Conservation (phyloP, 2,113 vertebrate genomes). For the Elanus axillaris region DNA sequence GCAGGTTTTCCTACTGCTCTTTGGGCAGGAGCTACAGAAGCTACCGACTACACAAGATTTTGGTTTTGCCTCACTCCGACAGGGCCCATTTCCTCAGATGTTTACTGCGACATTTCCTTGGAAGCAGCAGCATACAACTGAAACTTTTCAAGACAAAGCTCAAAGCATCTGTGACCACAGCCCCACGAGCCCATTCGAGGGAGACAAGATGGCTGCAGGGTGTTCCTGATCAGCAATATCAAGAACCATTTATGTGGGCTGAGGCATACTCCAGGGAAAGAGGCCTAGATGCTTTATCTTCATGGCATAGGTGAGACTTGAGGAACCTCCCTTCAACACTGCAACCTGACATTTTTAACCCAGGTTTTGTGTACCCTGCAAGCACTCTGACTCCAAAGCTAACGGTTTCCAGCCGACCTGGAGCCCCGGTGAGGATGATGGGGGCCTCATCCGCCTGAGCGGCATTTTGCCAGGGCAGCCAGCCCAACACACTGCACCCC, state of each 20-base stretch:
- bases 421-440: fast-evolving
- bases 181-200: fast-evolving
- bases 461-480: neutral
- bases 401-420: fast-evolving
- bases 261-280: neutral
- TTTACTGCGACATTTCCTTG: neutral
- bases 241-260: neutral
- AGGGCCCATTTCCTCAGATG: no score
- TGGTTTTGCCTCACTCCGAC: neutral
- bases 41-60: neutral
- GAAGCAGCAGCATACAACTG: neutral
- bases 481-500: fast-evolving
- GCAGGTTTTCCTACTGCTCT: neutral
- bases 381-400: fast-evolving
- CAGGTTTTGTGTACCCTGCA: neutral
- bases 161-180: fast-evolving
- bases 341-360: neutral
- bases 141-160: neutral
- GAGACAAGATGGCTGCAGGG: neutral
- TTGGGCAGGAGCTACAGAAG: neutral
- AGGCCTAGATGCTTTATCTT: neutral
- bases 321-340: neutral
- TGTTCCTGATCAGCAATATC: neutral
- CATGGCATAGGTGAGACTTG: neutral
- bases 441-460: neutral